Evolutionary conservation across 2,888 invertebrate genomes (phyloP).

Genomic region (Eristalis intricaria): DNA sequence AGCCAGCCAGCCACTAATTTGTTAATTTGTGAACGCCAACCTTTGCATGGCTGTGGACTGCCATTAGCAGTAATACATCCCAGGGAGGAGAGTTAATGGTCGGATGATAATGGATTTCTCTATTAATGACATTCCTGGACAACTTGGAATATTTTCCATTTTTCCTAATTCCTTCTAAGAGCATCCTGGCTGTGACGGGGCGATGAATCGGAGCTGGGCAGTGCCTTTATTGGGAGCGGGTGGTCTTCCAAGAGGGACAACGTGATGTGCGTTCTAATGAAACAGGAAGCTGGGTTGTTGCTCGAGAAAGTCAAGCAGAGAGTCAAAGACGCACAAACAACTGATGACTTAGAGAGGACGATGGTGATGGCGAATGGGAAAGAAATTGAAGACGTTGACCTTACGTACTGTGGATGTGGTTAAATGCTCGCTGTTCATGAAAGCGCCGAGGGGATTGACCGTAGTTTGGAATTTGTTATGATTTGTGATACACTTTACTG

Average conservation of each 20-base stretch:
- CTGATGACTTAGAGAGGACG: not conserved
- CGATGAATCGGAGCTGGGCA: not conserved
- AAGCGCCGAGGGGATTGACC: not conserved
- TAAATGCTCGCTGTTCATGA: not conserved
- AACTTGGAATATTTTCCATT: not conserved
- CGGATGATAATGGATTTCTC: not conserved
- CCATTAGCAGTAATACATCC: conserved; percentile 17
- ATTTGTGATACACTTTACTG: too few species aligned
- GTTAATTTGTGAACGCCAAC: conserved; percentile 15
- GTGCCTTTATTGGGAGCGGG: too few species aligned
- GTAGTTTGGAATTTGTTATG: too few species aligned
- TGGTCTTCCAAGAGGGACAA: not conserved
- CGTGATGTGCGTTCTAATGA: not conserved
- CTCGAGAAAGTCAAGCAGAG: not conserved
- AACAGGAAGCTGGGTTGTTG: not conserved
- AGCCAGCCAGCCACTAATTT: conserved; percentile 17
- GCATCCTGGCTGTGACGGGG: not conserved
- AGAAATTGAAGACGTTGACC: not conserved
- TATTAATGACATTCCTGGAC: conserved; percentile 8
- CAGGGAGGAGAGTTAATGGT: not conserved
- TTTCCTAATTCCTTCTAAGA: not conserved
- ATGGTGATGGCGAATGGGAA: not conserved
- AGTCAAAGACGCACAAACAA: not conserved
- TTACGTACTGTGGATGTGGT: not conserved
- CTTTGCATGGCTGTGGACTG: not conserved